These are phyloP conservation scores for Oxytorus armatus DNA, from an alignment of 2,888 invertebrate genomes.

Conservation along the genomic window DNA sequence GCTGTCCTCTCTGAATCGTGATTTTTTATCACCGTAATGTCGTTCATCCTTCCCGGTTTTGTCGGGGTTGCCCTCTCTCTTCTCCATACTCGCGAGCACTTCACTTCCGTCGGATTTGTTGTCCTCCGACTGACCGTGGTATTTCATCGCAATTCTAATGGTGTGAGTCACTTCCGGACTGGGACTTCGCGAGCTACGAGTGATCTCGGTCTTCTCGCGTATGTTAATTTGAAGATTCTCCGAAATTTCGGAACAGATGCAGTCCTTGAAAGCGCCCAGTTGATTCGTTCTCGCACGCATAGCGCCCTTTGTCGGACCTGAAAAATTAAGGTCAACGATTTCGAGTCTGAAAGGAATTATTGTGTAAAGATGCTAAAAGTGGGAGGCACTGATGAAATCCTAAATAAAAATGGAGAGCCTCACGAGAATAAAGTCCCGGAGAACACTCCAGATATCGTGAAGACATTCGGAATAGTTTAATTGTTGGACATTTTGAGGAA, in stretches of 20 bases:
- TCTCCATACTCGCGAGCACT: constrained; percentile 58
- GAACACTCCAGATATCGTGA: too few species aligned
- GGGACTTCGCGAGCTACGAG: constrained; percentile 70
- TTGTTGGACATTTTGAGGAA: not conserved
- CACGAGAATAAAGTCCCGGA: too few species aligned
- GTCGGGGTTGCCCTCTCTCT: constrained; percentile 41
- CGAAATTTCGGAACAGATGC: constrained; percentile 79
- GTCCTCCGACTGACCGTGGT: constrained; percentile 72
- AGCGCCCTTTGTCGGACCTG: constrained; percentile 69
- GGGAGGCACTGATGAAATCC: too few species aligned
- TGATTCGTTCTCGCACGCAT: constrained; percentile 43
- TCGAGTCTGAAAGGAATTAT: not conserved
- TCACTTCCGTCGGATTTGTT: constrained; percentile 46
- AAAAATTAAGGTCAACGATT: constrained; percentile 56
- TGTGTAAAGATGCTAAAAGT: not conserved
- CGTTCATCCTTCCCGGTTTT: constrained; percentile 38
- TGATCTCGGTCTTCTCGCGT: constrained; percentile 75
- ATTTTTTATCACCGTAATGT: constrained; percentile 42
- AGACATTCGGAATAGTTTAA: not conserved
- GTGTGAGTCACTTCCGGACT: constrained; percentile 82
- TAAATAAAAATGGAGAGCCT: too few species aligned
- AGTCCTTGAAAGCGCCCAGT: constrained; percentile 69
- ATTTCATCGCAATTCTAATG: constrained; percentile 81
- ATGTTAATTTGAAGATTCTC: constrained; percentile 77
- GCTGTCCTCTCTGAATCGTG: constrained; percentile 61